A percentile compares a stretch with the other conserved stretches of the same genome.
Conservation (phyloP, 2,797 vertebrate genomes). For the Denticeps clupeoides region DNA sequence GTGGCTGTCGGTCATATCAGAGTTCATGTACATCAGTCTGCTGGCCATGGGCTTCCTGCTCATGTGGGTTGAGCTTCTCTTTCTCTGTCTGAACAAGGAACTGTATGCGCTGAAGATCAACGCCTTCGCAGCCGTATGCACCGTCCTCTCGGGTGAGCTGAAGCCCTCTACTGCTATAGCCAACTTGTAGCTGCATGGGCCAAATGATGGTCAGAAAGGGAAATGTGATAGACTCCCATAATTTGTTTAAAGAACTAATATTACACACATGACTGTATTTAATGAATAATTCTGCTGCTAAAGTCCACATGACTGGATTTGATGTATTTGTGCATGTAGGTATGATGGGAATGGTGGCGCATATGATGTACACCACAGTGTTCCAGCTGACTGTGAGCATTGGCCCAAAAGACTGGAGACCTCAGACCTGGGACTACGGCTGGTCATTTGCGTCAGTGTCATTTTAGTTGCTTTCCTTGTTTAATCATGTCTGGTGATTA, state of each 20-base stretch:
- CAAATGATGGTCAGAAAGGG: too few species aligned
- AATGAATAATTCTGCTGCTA: too few species aligned
- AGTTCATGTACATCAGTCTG: slow-evolving; percentile 67
- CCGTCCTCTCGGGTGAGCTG: slow-evolving; percentile 63
- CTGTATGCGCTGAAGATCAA: slow-evolving; percentile 73
- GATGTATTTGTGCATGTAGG: slow-evolving; percentile 32
- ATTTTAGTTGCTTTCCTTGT: not conserved
- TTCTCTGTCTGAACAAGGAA: slow-evolving; percentile 61
- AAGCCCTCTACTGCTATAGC: not conserved
- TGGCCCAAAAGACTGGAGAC: slow-evolving; percentile 68
- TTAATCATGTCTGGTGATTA: not conserved
- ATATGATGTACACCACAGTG: slow-evolving; percentile 72
- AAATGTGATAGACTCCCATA: too few species aligned
- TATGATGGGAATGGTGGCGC: slow-evolving; percentile 69
- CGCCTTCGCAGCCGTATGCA: slow-evolving; percentile 70
- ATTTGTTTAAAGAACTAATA: too few species aligned
- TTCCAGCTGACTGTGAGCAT: slow-evolving; percentile 70
- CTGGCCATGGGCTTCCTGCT: slow-evolving; percentile 69
- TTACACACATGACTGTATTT: too few species aligned
- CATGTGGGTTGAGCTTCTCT: slow-evolving; percentile 65
- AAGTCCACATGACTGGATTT: too few species aligned
- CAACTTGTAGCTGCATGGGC: too few species aligned
- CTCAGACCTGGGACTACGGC: slow-evolving; percentile 66
- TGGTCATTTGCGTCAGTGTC: slow-evolving; percentile 65
- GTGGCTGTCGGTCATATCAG: slow-evolving; percentile 61